Percentiles rank a stretch among this genome's conserved stretches.
These are phyloP conservation scores for Andricus grossulariae DNA, from an alignment of 1,140 invertebrate species.

Conservation along the genomic window DNA sequence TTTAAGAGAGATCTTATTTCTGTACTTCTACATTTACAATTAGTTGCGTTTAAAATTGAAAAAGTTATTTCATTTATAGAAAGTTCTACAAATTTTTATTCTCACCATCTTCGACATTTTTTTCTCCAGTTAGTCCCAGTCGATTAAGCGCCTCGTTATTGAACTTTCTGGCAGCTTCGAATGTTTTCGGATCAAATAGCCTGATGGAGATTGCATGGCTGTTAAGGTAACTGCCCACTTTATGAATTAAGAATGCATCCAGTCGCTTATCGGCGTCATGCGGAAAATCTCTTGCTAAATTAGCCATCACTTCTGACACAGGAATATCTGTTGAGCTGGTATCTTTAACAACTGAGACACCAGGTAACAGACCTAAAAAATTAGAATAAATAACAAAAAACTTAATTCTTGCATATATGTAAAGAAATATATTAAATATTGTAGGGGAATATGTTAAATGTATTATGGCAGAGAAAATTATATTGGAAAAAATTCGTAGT, in stretches of 20 bases:
- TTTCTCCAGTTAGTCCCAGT: conserved; percentile 56
- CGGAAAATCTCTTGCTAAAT: conserved; percentile 84
- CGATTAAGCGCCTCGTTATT: conserved; percentile 70
- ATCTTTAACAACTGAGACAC: conserved; percentile 84
- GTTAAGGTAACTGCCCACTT: conserved; percentile 83
- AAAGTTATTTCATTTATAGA: neutral
- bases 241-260: conserved; percentile 84
- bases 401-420: neutral
- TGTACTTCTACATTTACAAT: conserved; percentile 32
- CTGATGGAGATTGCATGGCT: conserved; percentile 85
- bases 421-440: too few species aligned
- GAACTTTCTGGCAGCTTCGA: conserved; percentile 76
- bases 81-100: neutral
- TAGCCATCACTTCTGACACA: conserved; percentile 81
- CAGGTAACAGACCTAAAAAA: conserved; percentile 78
- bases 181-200: conserved; percentile 80
- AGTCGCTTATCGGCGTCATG: conserved; percentile 85
- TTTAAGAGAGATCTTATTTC: neutral
- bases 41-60: neutral
- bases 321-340: conserved; percentile 75
- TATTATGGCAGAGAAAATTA: too few species aligned
- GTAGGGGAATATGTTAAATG: too few species aligned
- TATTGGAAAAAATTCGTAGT: too few species aligned
- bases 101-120: conserved; percentile 62
- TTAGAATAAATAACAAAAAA: neutral